Conservation (phyloP, 2,113 vertebrate genomes). For the Panurus biarmicus region DNA sequence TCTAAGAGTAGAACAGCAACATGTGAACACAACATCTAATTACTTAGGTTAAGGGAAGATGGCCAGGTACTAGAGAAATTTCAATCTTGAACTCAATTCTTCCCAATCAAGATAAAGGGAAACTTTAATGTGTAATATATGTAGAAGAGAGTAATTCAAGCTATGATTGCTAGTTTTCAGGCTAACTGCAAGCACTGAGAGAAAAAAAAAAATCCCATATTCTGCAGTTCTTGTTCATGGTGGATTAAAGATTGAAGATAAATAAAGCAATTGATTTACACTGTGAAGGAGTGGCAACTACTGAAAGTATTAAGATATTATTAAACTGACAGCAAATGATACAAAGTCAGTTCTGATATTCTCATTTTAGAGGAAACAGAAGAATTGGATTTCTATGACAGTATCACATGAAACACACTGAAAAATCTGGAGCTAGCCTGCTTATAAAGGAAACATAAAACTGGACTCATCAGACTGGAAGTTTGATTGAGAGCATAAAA, state of each 20-base stretch:
- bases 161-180: neutral
- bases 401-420: rapidly evolving
- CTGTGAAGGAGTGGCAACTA: neutral
- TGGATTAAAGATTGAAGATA: neutral
- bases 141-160: neutral
- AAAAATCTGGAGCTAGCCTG: neutral
- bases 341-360: neutral
- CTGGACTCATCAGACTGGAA: neutral
- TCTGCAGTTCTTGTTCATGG: neutral
- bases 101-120: neutral
- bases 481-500: neutral
- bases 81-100: neutral
- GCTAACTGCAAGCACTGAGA: neutral
- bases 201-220: neutral
- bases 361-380: neutral
- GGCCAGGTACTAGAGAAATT: neutral
- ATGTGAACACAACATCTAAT: neutral
- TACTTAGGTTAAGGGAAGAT: neutral
- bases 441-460: neutral
- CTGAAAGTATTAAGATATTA: neutral
- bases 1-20: neutral
- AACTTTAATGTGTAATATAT: neutral
- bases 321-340: neutral
- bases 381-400: neutral
- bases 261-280: neutral